These are phyloP conservation scores for Echinometra lucunter DNA, from an alignment of 53 echinoderm and acorn worm genomes.

Conservation along the genomic window DNA sequence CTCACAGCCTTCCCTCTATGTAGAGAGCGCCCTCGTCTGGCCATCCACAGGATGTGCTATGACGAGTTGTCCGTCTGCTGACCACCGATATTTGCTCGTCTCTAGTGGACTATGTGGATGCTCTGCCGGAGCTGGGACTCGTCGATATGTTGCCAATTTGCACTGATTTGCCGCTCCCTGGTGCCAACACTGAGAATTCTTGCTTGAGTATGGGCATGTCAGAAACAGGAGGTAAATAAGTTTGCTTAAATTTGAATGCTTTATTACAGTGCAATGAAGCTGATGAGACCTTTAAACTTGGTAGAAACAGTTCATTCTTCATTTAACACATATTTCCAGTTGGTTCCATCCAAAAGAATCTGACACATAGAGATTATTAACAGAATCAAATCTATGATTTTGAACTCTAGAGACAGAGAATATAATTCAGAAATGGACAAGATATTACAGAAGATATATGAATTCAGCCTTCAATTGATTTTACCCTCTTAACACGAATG, in stretches of 20 bases:
- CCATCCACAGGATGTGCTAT: conserved; percentile 70
- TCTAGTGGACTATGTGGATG: conserved; percentile 83
- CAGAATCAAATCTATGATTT: too few relatives aligned
- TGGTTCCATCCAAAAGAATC: neutral
- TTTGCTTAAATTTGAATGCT: too few relatives aligned
- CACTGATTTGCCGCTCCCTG: conserved; percentile 77
- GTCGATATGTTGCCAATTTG: conserved; percentile 87
- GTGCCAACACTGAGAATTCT: conserved; percentile 74
- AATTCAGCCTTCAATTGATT: neutral
- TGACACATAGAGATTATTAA: too few relatives aligned
- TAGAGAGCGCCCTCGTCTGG: conserved; percentile 68
- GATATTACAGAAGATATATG: neutral
- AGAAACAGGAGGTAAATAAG: conserved; percentile 74
- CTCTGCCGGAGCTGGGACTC: conserved; percentile 76
- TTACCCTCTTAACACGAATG: too few relatives aligned
- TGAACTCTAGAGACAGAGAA: too few relatives aligned
- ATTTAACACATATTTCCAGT: neutral
- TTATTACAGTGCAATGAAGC: neutral
- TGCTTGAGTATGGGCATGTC: conserved; percentile 83
- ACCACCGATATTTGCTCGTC: conserved; percentile 84
- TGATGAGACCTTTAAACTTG: neutral
- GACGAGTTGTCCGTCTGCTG: conserved; percentile 81
- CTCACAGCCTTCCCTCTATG: conserved; percentile 95
- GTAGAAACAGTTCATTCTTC: neutral
- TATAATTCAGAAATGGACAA: neutral